Percentiles rank a stretch among this genome's conserved stretches.
phyloP scores from a whole-genome alignment of 2,797 vertebrate species.

The Taeniopygia guttata region DNA sequence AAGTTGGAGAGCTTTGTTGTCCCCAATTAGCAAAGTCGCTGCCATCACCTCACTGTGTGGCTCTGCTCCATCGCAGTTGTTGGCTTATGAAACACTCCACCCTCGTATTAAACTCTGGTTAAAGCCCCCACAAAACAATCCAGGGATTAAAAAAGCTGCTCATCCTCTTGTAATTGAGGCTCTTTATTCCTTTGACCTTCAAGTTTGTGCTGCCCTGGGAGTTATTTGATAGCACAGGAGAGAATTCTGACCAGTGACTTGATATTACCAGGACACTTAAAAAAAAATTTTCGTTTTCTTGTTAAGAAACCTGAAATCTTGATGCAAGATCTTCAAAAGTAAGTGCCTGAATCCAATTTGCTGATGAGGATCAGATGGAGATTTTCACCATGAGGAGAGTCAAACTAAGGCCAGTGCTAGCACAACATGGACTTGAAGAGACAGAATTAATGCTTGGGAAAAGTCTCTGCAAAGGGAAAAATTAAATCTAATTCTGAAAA shows the following conservation, averaged over 20 bases:
- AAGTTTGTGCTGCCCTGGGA: not conserved
- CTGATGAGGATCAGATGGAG: not conserved
- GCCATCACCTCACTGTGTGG: not conserved
- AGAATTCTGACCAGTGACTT: not conserved
- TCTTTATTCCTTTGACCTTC: not conserved
- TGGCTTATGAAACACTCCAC: not conserved
- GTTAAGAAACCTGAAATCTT: not conserved
- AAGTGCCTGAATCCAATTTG: not conserved
- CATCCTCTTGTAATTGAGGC: not conserved
- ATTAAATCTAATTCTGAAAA: not conserved
- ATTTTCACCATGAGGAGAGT: not conserved
- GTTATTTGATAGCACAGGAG: not conserved
- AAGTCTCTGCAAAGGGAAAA: not conserved
- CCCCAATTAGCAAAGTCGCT: not conserved
- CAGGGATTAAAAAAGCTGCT: not conserved
- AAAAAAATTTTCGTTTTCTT: not conserved
- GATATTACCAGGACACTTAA: not conserved
- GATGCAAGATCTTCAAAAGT: not conserved
- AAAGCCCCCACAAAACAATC: not conserved
- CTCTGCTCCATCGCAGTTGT: not conserved
- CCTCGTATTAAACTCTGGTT: not conserved
- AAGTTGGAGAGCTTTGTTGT: not conserved
- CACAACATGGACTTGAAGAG: not conserved
- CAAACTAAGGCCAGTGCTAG: not conserved
- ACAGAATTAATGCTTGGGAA: not conserved